Evolutionary conservation across 2,888 invertebrate species (phyloP).

Genomic region (Heteropelma amictum): DNA sequence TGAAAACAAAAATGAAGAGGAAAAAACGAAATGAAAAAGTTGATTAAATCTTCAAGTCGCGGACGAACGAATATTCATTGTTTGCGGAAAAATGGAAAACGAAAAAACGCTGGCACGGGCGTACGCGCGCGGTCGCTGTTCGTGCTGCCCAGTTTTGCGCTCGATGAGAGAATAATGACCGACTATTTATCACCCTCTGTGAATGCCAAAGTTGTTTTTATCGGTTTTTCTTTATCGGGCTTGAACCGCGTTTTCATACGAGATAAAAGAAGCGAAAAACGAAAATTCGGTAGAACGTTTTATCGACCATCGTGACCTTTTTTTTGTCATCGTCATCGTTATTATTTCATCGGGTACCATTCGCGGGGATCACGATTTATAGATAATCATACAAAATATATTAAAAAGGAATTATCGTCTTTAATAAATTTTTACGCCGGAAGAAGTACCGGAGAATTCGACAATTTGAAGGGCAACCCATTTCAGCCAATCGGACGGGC

Average conservation of each 20-base stretch:
- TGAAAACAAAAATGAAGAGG: background rate
- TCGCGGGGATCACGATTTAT: too few species aligned
- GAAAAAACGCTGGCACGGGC: background rate
- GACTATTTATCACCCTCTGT: slow-evolving; percentile 22
- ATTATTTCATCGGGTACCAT: too few species aligned
- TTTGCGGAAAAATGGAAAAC: background rate
- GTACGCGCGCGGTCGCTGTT: background rate
- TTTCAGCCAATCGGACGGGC: too few species aligned
- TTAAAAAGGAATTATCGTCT: too few species aligned
- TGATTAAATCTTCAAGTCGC: slow-evolving; percentile 55
- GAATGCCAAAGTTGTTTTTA: slow-evolving; percentile 6
- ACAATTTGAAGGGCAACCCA: too few species aligned
- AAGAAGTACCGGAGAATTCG: too few species aligned
- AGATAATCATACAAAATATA: too few species aligned
- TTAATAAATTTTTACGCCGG: too few species aligned
- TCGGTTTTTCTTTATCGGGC: background rate
- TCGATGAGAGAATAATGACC: slow-evolving; percentile 29
- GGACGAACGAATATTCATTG: slow-evolving; percentile 29
- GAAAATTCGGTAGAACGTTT: too few species aligned
- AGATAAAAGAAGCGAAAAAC: too few species aligned
- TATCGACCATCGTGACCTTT: too few species aligned
- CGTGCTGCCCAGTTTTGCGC: background rate
- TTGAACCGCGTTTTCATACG: background rate
- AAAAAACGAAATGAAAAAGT: slow-evolving; percentile 20
- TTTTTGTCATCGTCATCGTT: too few species aligned